Percentiles rank a stretch among this genome's conserved stretches.
phyloP scores from a whole-genome alignment of 2,113 vertebrate genomes.

The Rhineura floridana region DNA sequence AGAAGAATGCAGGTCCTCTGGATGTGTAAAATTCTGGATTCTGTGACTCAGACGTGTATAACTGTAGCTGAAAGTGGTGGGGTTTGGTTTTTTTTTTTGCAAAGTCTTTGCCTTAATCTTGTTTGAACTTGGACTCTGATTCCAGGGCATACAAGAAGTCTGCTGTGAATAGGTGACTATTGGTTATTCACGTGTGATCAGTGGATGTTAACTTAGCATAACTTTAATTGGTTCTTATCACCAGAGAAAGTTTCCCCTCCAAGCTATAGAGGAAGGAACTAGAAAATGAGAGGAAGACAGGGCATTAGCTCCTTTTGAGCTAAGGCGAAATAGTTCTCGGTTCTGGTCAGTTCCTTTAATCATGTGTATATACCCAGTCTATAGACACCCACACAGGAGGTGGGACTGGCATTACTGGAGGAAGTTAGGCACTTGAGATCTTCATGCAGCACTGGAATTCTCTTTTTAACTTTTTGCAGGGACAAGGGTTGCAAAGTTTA shows the following conservation, averaged over 20 bases:
- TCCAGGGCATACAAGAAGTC: neutral
- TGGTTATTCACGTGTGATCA: neutral
- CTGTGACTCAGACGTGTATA: neutral
- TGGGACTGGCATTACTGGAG: slow-evolving; percentile 4
- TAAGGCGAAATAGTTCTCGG: slow-evolving; percentile 29
- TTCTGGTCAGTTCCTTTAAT: neutral
- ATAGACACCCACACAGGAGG: neutral
- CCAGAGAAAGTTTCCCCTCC: slow-evolving; percentile 4
- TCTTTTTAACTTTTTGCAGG: neutral
- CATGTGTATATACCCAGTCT: slow-evolving; percentile 9
- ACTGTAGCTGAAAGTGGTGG: neutral
- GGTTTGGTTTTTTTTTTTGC: too few relatives aligned
- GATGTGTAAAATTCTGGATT: neutral
- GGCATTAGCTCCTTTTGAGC: slow-evolving; percentile 36
- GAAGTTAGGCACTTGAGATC: slow-evolving; percentile 18
- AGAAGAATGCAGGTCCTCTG: neutral
- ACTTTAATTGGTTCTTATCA: neutral
- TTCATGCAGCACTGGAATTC: neutral
- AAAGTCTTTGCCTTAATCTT: neutral
- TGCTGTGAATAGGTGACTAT: neutral
- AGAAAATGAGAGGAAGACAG: neutral
- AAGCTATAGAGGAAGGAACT: neutral
- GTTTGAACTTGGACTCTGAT: neutral
- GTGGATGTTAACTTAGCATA: neutral
- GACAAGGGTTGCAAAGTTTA: neutral